Evolutionary conservation across 2,113 vertebrate species (phyloP).

Genomic region (Elachura formosa): DNA sequence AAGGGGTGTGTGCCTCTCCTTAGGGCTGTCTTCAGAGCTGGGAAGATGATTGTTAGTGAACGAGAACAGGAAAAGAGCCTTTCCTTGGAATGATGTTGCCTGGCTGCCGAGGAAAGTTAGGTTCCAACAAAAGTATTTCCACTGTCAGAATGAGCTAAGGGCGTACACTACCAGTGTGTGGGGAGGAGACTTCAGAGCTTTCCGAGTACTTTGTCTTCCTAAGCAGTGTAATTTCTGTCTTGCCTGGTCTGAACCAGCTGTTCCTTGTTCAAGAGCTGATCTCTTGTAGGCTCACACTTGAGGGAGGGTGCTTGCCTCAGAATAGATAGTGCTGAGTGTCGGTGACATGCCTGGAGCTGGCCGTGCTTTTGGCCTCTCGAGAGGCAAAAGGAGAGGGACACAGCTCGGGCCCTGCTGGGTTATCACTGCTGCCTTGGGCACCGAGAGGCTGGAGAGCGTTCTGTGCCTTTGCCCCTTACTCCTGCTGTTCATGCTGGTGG

Average conservation of each 20-base stretch:
- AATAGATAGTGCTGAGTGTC: slow-evolving; percentile 28
- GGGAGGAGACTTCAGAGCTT: not conserved
- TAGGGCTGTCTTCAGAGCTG: not conserved
- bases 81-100: not conserved
- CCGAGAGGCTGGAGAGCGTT: fast-evolving
- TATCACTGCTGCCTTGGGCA: not conserved
- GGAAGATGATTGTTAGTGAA: not conserved
- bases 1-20: not conserved
- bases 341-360: not conserved
- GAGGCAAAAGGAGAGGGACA: not conserved
- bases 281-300: not conserved
- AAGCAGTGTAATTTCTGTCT: not conserved
- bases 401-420: fast-evolving
- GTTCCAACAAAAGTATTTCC: not conserved
- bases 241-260: not conserved
- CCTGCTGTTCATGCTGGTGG: not conserved
- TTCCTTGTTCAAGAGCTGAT: slow-evolving; percentile 6
- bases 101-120: not conserved
- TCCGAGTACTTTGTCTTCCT: not conserved
- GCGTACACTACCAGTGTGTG: not conserved
- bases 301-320: not conserved
- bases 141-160: not conserved
- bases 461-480: not conserved
- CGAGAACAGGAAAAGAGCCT: not conserved
- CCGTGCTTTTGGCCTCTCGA: not conserved